Percentiles rank a stretch among this genome's conserved stretches.
Evolutionary conservation across 2,797 vertebrate species (phyloP).

Genomic region (Hirundo rustica): DNA sequence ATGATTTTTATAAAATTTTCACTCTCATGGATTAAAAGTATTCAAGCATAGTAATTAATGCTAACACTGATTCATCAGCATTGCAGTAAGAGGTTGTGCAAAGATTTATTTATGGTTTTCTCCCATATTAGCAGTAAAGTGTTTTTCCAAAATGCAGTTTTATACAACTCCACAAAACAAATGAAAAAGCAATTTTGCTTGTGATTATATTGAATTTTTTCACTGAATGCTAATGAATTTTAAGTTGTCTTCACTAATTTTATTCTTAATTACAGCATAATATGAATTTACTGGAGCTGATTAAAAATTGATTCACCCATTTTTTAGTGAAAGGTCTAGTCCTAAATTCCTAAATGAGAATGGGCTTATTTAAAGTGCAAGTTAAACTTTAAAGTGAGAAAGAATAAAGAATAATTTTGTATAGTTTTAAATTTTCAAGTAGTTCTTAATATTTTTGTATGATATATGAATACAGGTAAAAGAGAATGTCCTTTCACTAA

Average conservation of each 20-base stretch:
- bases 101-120: neutral
- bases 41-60: neutral
- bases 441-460: neutral
- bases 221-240: conserved; percentile 5
- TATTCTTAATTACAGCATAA: conserved; percentile 18
- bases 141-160: neutral
- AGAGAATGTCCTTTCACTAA: neutral
- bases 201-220: neutral
- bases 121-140: neutral
- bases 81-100: neutral
- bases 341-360: conserved; percentile 20
- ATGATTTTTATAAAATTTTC: neutral
- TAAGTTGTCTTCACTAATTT: conserved; percentile 28
- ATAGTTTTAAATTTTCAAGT: neutral
- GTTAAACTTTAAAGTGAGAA: neutral
- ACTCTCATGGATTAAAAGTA: neutral
- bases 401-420: neutral
- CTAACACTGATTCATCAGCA: neutral
- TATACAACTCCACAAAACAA: neutral
- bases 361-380: neutral
- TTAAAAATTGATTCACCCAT: conserved; percentile 20
- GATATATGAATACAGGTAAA: neutral
- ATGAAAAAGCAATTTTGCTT: conserved; percentile 1
- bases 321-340: neutral
- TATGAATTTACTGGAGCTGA: neutral